Conservation (phyloP, 2,888 invertebrate species). For the Pseudolycoriella hygida region DNA sequence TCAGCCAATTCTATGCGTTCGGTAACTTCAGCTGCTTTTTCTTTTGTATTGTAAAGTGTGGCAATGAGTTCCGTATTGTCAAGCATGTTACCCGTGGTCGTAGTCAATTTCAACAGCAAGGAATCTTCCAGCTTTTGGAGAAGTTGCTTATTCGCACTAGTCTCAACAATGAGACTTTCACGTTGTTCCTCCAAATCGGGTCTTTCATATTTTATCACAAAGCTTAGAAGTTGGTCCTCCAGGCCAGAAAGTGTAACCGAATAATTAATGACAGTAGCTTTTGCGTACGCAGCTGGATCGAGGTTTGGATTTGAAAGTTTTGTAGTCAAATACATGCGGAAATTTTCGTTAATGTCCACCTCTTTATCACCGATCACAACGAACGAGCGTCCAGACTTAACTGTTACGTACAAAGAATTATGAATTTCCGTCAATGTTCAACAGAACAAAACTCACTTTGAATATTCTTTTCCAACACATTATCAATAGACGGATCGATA, state of each 20-base stretch:
- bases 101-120: conserved; percentile 63
- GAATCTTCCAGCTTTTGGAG: conserved; percentile 74
- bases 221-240: conserved; percentile 78
- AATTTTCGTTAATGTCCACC: conserved; percentile 76
- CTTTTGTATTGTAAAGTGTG: conserved; percentile 77
- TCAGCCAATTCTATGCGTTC: conserved; percentile 61
- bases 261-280: conserved; percentile 79
- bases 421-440: background rate
- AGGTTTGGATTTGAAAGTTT: conserved; percentile 78
- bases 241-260: conserved; percentile 73
- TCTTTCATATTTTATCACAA: conserved; percentile 73
- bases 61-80: conserved; percentile 75
- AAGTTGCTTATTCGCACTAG: conserved; percentile 69
- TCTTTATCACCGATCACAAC: conserved; percentile 76
- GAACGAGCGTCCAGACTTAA: conserved; percentile 56
- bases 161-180: conserved; percentile 65
- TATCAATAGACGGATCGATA: conserved; percentile 79
- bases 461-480: conserved; percentile 71
- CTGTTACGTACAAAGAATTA: conserved; percentile 19
- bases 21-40: conserved; percentile 67
- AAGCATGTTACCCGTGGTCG: conserved; percentile 80
- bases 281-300: conserved; percentile 71
- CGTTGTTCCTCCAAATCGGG: conserved; percentile 77
- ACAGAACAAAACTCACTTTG: conserved; percentile 34
- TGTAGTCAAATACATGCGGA: conserved; percentile 77